These are phyloP conservation scores for Orgyia antiqua DNA, from an alignment of 2,888 invertebrate species.

Conservation along the genomic window DNA sequence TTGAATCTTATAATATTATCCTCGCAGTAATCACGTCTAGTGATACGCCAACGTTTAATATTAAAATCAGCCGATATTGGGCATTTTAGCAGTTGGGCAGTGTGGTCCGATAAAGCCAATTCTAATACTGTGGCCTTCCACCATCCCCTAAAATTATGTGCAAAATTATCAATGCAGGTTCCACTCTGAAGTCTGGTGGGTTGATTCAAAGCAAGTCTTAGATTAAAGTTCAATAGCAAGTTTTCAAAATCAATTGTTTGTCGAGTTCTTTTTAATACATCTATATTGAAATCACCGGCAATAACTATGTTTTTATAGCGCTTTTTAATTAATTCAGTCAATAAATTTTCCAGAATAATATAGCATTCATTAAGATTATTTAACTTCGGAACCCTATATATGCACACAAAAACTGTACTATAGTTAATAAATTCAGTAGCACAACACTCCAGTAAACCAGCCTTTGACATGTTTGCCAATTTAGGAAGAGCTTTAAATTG, in stretches of 20 bases:
- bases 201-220: neutral
- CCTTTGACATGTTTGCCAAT: neutral
- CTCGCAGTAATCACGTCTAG: neutral
- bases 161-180: no score
- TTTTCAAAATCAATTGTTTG: neutral
- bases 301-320: neutral
- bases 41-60: neutral
- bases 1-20: neutral
- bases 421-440: neutral
- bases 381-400: neutral
- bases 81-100: neutral
- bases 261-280: neutral
- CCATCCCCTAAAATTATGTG: neutral
- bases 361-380: neutral
- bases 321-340: neutral
- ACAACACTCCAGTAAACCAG: neutral
- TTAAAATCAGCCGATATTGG: neutral
- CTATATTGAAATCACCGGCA: no score
- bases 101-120: no score
- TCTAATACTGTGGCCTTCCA: neutral
- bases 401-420: neutral
- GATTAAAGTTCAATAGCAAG: neutral
- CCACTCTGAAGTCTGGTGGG: neutral
- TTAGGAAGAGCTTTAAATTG: neutral
- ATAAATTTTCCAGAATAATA: neutral